Evolutionary conservation across 30 jellyfish, hydroid and myxozoan genomes (phyloP).

Genomic region (Rhopilema esculentum): DNA sequence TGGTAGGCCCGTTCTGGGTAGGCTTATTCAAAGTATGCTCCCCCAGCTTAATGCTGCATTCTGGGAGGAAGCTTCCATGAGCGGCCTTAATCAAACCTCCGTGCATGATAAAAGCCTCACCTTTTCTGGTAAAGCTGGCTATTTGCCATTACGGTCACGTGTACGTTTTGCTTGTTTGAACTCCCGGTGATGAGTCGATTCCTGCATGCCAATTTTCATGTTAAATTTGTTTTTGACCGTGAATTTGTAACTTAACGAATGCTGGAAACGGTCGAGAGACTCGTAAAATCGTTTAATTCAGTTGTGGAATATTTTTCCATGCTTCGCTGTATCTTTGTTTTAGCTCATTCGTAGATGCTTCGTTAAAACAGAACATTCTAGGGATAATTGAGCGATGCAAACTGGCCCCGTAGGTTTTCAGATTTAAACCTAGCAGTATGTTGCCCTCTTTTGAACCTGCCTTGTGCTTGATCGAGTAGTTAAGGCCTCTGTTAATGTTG

Average conservation of each 20-base stretch:
- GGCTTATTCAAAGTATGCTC: too few relatives aligned
- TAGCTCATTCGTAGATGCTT: background rate
- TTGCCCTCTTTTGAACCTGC: too few relatives aligned
- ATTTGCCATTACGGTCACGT: background rate
- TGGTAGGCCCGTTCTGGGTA: too few relatives aligned
- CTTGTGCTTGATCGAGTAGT: too few relatives aligned
- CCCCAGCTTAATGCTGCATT: too few relatives aligned
- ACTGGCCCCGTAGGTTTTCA: too few relatives aligned
- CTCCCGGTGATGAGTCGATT: background rate
- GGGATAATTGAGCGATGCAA: too few relatives aligned
- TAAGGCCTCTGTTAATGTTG: too few relatives aligned
- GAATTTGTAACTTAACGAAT: background rate
- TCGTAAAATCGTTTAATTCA: background rate
- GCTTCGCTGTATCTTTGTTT: background rate
- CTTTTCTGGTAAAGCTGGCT: background rate
- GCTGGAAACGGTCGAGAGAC: background rate
- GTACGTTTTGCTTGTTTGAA: background rate
- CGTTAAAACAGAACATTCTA: too few relatives aligned
- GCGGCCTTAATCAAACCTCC: too few relatives aligned
- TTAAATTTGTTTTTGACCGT: background rate
- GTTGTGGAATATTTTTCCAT: background rate
- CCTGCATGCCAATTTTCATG: background rate
- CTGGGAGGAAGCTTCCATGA: too few relatives aligned
- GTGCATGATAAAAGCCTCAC: background rate
- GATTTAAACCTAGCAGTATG: too few relatives aligned